Conservation (phyloP, 2,113 vertebrate genomes). For the Nyctereutes procyonoides region DNA sequence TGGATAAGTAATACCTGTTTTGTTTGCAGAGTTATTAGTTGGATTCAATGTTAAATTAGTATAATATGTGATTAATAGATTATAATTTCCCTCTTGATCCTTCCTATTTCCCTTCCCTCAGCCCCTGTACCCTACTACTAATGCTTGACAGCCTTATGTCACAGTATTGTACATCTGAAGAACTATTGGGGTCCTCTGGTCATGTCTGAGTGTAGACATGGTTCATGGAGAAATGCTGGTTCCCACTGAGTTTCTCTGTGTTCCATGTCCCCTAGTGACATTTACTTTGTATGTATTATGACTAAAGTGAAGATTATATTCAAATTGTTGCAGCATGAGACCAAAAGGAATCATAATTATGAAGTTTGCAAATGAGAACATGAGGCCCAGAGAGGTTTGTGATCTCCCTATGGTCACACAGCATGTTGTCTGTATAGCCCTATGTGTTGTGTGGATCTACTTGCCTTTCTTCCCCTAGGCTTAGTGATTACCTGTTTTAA, state of each 20-base stretch:
- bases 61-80: background rate
- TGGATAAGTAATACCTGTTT: background rate
- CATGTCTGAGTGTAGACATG: background rate
- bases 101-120: background rate
- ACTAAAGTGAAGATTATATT: background rate
- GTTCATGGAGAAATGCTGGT: background rate
- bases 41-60: background rate
- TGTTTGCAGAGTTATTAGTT: background rate
- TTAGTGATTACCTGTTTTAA: background rate
- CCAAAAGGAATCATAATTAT: background rate
- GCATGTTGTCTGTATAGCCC: background rate
- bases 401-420: background rate
- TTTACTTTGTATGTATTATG: background rate
- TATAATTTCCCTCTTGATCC: background rate
- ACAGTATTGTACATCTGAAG: background rate
- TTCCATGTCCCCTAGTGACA: background rate
- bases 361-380: background rate
- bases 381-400: background rate
- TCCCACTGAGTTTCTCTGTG: background rate
- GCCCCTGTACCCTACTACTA: background rate
- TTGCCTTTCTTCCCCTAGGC: background rate
- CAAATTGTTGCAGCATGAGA: background rate
- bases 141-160: background rate
- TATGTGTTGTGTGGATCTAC: background rate
- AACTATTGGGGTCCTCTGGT: background rate